phyloP scores from a whole-genome alignment of 2,797 vertebrate species.

The Garrulus glandarius region DNA sequence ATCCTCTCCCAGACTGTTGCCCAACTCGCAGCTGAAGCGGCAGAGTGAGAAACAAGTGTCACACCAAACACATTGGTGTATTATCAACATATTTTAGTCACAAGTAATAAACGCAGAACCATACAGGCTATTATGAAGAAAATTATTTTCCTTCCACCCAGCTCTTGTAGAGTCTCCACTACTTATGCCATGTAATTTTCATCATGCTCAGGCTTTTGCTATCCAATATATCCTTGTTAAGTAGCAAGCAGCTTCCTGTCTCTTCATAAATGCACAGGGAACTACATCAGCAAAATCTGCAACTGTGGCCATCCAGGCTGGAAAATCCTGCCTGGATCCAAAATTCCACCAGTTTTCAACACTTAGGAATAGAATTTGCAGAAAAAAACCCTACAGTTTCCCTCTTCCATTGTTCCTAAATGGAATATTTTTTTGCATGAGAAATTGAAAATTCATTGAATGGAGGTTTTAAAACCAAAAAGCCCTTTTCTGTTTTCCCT shows the following conservation, averaged over 20 bases:
- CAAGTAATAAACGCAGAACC: neutral
- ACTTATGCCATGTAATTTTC: neutral
- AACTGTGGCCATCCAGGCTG: too few relatives aligned
- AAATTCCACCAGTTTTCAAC: neutral
- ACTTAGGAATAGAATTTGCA: neutral
- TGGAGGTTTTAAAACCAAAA: neutral
- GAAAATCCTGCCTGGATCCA: neutral
- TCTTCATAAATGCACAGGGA: neutral
- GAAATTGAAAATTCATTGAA: neutral
- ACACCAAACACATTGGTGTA: neutral
- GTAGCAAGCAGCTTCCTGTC: neutral
- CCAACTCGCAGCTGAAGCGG: neutral
- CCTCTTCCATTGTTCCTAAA: neutral
- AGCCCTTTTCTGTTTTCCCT: rapidly evolving
- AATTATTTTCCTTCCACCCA: neutral
- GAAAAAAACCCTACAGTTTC: neutral
- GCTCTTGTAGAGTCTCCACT: neutral
- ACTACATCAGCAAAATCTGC: neutral
- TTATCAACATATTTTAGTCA: neutral
- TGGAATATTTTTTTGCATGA: neutral
- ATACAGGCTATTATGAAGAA: neutral
- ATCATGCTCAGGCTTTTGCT: neutral
- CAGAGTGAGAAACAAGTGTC: neutral
- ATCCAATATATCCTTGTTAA: neutral
- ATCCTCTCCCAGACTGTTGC: neutral